Evolutionary conservation across 2,113 vertebrate species (phyloP).

Genomic region (Sporophila hypoxantha): DNA sequence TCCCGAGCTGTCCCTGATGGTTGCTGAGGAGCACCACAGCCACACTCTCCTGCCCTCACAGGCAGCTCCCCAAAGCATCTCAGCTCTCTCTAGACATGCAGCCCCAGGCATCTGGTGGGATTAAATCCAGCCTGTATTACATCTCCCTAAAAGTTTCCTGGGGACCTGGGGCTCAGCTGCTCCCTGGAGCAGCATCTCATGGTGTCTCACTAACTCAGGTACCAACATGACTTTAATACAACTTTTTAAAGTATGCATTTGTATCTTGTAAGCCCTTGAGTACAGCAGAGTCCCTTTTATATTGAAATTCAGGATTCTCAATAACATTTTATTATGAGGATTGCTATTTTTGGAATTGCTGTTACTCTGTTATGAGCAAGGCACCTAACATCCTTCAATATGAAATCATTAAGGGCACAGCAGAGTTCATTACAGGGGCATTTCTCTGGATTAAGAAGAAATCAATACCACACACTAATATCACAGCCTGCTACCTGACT

Average conservation of each 20-base stretch:
- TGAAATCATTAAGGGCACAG: slow-evolving; percentile 55
- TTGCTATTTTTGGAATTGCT: slow-evolving; percentile 58
- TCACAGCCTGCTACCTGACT: slow-evolving; percentile 22
- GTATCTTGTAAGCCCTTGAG: slow-evolving; percentile 61
- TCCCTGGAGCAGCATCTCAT: neutral
- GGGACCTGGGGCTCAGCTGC: neutral
- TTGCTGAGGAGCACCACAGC: rapidly evolving
- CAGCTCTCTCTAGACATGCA: neutral
- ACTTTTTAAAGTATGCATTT: slow-evolving; percentile 49
- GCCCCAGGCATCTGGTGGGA: neutral
- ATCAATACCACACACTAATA: slow-evolving; percentile 61
- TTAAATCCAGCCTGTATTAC: neutral
- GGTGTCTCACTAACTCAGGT: neutral
- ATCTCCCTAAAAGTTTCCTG: slow-evolving; percentile 14
- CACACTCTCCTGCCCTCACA: rapidly evolving
- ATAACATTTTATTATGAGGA: slow-evolving; percentile 63
- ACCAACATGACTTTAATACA: slow-evolving; percentile 32
- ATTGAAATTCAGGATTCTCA: slow-evolving; percentile 61
- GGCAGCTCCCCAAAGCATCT: neutral
- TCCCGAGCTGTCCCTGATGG: neutral
- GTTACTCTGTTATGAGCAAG: slow-evolving; percentile 50
- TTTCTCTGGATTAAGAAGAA: slow-evolving; percentile 62
- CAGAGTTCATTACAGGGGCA: slow-evolving; percentile 66
- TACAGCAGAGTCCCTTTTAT: slow-evolving; percentile 58
- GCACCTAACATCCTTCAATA: slow-evolving; percentile 40